Percentiles rank a stretch among this genome's conserved stretches.
Evolutionary conservation across 2,888 invertebrate genomes (phyloP).

Genomic region (Mythimna impura): DNA sequence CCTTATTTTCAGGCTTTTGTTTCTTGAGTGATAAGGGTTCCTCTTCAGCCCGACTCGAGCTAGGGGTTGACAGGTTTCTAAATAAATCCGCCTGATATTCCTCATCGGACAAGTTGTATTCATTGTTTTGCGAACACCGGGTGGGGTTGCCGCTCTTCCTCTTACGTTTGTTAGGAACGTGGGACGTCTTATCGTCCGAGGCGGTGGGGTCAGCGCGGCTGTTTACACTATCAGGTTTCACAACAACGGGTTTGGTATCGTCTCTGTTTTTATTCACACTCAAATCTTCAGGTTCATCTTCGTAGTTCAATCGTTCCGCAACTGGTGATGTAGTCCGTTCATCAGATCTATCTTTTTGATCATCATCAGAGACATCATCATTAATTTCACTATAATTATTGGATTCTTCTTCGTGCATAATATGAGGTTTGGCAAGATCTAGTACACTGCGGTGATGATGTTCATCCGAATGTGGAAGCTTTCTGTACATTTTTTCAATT

Average conservation of each 20-base stretch:
- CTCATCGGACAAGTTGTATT: conserved; percentile 87
- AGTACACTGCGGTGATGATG: conserved; percentile 78
- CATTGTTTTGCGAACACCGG: conserved; percentile 91
- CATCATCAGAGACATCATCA: conserved; percentile 81
- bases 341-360: conserved; percentile 75
- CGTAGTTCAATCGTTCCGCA: conserved; percentile 81
- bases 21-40: conserved; percentile 88
- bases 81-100: conserved; percentile 86
- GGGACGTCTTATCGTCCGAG: conserved; percentile 85
- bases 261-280: conserved; percentile 92
- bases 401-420: conserved; percentile 79
- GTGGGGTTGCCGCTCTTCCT: conserved; percentile 96
- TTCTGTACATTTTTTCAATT: conserved; percentile 89
- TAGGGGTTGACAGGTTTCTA: conserved; percentile 84
- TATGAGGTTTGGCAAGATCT: conserved; percentile 80
- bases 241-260: conserved; percentile 88
- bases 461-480: conserved; percentile 82
- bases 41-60: conserved; percentile 83
- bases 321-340: conserved; percentile 74
- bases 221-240: conserved; percentile 75
- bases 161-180: conserved; percentile 93
- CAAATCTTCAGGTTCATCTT: conserved; percentile 93
- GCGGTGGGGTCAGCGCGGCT: conserved; percentile 79
- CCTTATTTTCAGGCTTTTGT: conserved; percentile 85
- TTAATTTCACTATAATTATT: conserved; percentile 84